These are phyloP conservation scores for Hetaerina americana DNA, from an alignment of 1,140 invertebrate genomes.

Conservation along the genomic window DNA sequence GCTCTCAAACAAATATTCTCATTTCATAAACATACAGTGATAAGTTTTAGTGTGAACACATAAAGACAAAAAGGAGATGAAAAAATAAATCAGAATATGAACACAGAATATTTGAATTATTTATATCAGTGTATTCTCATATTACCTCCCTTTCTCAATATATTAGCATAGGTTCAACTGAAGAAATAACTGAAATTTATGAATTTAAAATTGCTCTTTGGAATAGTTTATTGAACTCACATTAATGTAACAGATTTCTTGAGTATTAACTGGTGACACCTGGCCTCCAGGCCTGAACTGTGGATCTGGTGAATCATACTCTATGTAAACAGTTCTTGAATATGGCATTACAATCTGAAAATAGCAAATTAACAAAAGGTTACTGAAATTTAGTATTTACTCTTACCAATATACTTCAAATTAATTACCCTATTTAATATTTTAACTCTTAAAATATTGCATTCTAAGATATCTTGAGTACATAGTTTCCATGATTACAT, in stretches of 20 bases:
- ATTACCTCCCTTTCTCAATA: neutral
- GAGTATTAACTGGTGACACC: slow-evolving; percentile 29
- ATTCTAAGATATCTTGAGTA: too few relatives aligned
- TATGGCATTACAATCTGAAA: slow-evolving; percentile 39
- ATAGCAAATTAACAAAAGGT: slow-evolving; percentile 8
- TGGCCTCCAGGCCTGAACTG: slow-evolving; percentile 18
- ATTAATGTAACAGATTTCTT: slow-evolving; percentile 35
- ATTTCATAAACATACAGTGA: too few relatives aligned
- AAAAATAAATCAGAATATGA: neutral
- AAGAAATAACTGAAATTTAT: neutral
- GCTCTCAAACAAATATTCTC: too few relatives aligned
- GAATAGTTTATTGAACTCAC: slow-evolving; percentile 17
- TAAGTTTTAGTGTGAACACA: too few relatives aligned
- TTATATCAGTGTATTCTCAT: neutral
- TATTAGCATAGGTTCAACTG: neutral
- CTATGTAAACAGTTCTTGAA: slow-evolving; percentile 39
- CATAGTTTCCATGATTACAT: too few relatives aligned
- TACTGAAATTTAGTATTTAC: too few relatives aligned
- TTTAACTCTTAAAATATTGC: too few relatives aligned
- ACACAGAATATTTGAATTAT: neutral
- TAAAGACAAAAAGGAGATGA: too few relatives aligned
- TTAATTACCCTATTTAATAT: too few relatives aligned
- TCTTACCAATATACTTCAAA: too few relatives aligned
- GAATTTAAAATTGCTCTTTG: too few relatives aligned
- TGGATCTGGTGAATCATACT: slow-evolving; percentile 26